Conservation (phyloP, 2,888 invertebrate species). For the Zhuqinia jingwanae region DNA sequence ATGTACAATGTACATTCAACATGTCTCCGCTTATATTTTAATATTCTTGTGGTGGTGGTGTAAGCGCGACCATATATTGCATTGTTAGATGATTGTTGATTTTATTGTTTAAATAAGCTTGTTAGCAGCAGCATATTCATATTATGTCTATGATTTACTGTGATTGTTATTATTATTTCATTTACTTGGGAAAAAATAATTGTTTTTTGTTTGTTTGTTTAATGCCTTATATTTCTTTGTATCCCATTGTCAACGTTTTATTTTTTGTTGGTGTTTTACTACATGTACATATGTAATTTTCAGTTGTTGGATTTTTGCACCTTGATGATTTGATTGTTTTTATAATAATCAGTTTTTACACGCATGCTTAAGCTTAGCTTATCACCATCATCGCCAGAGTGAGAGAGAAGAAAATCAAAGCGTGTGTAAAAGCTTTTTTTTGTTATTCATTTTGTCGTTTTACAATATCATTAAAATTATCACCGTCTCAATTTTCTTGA, state of each 20-base stretch:
- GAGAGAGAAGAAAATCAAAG: too few species aligned
- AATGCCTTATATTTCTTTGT: too few species aligned
- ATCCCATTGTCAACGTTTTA: background rate
- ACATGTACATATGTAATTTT: background rate
- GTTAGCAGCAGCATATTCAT: constrained; percentile 56
- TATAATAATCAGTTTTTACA: constrained; percentile 14
- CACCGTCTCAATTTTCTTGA: background rate
- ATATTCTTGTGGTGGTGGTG: too few species aligned
- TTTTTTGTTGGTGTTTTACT: constrained; percentile 16
- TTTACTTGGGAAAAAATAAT: constrained; percentile 36
- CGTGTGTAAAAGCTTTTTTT: background rate
- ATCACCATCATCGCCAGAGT: too few species aligned
- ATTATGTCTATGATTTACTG: background rate
- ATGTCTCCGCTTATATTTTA: too few species aligned
- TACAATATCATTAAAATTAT: background rate
- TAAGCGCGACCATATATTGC: too few species aligned
- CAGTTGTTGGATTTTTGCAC: constrained; percentile 17
- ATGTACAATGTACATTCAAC: too few species aligned
- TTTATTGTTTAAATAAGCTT: constrained; percentile 38
- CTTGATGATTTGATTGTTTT: constrained; percentile 22
- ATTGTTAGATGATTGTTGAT: too few species aligned
- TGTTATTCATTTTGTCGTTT: constrained; percentile 18
- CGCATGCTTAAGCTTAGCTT: constrained; percentile 3
- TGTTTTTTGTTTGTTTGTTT: too few species aligned
- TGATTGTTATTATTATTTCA: constrained; percentile 32